Evolutionary conservation across 2,888 invertebrate species (phyloP).

Genomic region (Schrankia costaestrigalis): DNA sequence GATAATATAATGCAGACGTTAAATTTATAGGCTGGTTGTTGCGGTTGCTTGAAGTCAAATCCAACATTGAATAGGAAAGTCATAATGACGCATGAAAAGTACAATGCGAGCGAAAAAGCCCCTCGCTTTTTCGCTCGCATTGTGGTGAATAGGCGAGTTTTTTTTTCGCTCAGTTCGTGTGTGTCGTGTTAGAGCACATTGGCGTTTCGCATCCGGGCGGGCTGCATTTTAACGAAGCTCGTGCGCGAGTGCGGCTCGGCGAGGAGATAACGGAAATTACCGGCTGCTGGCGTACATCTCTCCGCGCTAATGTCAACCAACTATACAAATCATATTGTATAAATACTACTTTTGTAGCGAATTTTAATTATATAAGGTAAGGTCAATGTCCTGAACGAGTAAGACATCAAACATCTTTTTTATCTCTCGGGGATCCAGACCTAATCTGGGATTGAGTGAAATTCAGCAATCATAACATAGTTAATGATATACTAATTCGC

Average conservation of each 20-base stretch:
- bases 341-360: no score
- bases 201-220: slow-evolving; percentile 59
- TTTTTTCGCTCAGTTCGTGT: slow-evolving; percentile 44
- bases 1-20: no score
- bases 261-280: slow-evolving; percentile 66
- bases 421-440: no score
- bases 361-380: no score
- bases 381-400: no score
- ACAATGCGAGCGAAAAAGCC: slow-evolving; percentile 42
- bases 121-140: no score
- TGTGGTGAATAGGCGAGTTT: slow-evolving; percentile 44
- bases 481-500: no score
- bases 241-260: slow-evolving; percentile 35
- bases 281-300: slow-evolving; percentile 43
- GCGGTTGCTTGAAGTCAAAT: slow-evolving; percentile 4
- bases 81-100: slow-evolving; percentile 44
- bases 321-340: slow-evolving; percentile 49
- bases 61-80: slow-evolving; percentile 28
- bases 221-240: slow-evolving; percentile 64
- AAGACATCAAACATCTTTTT: no score
- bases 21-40: slow-evolving; percentile 12
- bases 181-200: slow-evolving; percentile 55
- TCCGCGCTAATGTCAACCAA: slow-evolving; percentile 34
- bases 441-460: no score
- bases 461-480: no score